These are phyloP conservation scores for Belgica antarctica DNA, from an alignment of 2,888 invertebrate genomes.

Conservation along the genomic window DNA sequence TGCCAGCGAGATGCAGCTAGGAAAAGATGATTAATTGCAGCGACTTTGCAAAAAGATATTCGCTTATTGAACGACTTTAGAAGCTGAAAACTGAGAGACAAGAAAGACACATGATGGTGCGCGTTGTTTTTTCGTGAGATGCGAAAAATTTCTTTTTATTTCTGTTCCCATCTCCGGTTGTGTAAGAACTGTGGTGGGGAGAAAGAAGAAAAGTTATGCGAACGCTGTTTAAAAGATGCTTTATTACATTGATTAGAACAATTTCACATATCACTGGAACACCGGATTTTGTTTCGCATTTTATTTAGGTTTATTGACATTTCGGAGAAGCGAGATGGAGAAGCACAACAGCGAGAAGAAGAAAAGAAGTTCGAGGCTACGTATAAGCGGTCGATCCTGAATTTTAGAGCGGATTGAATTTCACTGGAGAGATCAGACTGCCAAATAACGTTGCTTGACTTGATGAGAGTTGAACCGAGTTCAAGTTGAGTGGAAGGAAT, in stretches of 20 bases:
- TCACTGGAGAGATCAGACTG: neutral
- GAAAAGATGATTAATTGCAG: conserved; percentile 40
- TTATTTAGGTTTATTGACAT: conserved; percentile 42
- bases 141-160: conserved; percentile 34
- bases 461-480: too few relatives aligned
- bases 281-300: neutral
- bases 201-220: neutral
- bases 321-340: neutral
- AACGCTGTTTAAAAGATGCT: conserved; percentile 24
- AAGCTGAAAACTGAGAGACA: neutral
- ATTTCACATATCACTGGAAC: conserved; percentile 5
- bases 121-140: conserved; percentile 31
- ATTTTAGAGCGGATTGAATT: too few relatives aligned
- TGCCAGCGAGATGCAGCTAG: conserved; percentile 4
- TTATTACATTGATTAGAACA: conserved; percentile 28
- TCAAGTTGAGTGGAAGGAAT: too few relatives aligned
- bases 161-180: conserved; percentile 24
- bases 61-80: conserved; percentile 18
- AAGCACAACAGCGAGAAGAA: too few relatives aligned
- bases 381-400: too few relatives aligned
- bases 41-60: conserved; percentile 35
- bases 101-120: conserved; percentile 28
- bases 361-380: neutral
- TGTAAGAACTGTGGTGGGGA: conserved; percentile 28
- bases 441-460: too few relatives aligned